phyloP scores from a whole-genome alignment of 2,797 vertebrate species.

The Sphenodon punctatus region DNA sequence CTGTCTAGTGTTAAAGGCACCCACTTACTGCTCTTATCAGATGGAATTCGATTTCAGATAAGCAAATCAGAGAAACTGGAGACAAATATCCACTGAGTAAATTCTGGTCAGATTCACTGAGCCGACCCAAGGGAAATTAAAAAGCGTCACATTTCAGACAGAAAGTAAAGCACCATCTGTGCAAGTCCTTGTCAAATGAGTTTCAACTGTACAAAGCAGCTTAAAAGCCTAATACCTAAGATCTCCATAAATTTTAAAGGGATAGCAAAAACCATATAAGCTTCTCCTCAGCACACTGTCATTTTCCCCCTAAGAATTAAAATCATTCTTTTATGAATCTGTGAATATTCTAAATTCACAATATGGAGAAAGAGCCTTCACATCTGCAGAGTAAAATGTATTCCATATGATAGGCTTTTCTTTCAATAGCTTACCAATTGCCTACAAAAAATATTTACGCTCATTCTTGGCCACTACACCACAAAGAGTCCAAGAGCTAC shows the following conservation, averaged over 20 bases:
- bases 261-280: slow-evolving; percentile 3
- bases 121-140: slow-evolving; percentile 54
- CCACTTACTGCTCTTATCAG: neutral
- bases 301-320: neutral
- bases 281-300: neutral
- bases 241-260: slow-evolving; percentile 44
- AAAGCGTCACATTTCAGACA: slow-evolving; percentile 47
- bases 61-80: slow-evolving; percentile 24
- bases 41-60: slow-evolving; percentile 29
- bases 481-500: neutral
- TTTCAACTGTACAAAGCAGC: slow-evolving; percentile 55
- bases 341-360: neutral
- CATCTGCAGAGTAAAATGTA: neutral
- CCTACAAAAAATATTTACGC: neutral
- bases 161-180: slow-evolving; percentile 65
- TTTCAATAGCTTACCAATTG: neutral
- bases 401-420: neutral
- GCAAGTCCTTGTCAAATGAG: slow-evolving; percentile 42
- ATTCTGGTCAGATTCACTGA: slow-evolving; percentile 27
- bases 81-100: slow-evolving; percentile 26
- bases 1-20: neutral
- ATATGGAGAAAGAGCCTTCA: no score
- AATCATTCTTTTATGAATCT: neutral
- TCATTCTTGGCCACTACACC: neutral
- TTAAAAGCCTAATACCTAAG: slow-evolving; percentile 58